Base-by-base conservation (phyloP, 2,888 invertebrate genomes). In the Drosophila algonquin region DNA sequence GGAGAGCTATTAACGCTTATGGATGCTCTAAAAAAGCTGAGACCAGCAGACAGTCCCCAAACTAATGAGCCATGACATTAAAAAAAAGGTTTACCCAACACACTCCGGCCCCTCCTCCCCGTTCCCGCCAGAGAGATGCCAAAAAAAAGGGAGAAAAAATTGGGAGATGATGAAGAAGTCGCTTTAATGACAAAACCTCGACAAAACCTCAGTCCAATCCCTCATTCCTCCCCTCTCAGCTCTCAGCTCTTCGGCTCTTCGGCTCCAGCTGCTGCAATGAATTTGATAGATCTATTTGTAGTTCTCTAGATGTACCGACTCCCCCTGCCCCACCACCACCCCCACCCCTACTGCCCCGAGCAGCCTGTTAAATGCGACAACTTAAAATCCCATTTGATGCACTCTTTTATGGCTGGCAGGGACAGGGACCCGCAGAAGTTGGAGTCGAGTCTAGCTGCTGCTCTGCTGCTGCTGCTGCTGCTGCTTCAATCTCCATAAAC, bases 301-400 rank as follows among this genome's bases (percentile, higher is more conserved):
- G 83, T 76, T 70, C 53, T 59, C 48, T 57, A 32, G 24, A 40
- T 40, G 40, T 40, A 40, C 40, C 40, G 40, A 14, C 40, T n/a
- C 2, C 7, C 14, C 8, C 14, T 24, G 48, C 12, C 21, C 30
- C 40, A 2, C 40, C 14, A 6, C 27, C 7, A n/a, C 18, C 40
- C 45, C 21, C 2, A 45, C 21, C 27, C 12, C 9, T 44, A n/a
- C 18, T 12, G 14, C 14, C 35, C 3, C 47, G 47, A 56, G 74
- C 71, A 73, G 87, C 81, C 86, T 88, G 81, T 78, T 89, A 84
- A 89, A 88, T 87, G 89, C 80, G 77, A 87, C 89, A 88, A 87
- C 87, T 90, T 88, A 80, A 90, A 90, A 82, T 90, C 89, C 89
- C 90, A 90, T 90, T 89, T 87, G 87, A 90, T 87, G 81, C 89